phyloP scores from a whole-genome alignment of 2,888 invertebrate genomes.

The Cremastinae sp. region DNA sequence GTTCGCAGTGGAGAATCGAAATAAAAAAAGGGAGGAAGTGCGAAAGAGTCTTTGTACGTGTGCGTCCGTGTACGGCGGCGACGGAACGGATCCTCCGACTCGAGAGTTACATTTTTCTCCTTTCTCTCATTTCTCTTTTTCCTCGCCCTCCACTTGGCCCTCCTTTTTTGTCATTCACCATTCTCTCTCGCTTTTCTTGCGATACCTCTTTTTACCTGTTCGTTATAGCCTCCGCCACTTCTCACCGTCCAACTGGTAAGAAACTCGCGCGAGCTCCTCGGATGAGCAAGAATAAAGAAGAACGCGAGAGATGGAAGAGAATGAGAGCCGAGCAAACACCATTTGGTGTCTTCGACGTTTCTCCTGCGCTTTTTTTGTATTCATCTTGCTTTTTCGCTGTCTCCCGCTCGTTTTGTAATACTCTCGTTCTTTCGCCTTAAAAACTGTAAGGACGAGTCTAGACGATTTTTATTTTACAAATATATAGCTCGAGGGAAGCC shows the following conservation, averaged over 20 bases:
- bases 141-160: slow-evolving; percentile 21
- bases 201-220: slow-evolving; percentile 21
- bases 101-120: slow-evolving; percentile 37
- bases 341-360: slow-evolving; percentile 40
- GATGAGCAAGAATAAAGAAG: slow-evolving; percentile 31
- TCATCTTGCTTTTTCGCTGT: not conserved
- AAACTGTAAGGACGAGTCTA: slow-evolving; percentile 11
- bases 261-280: slow-evolving; percentile 12
- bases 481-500: not conserved
- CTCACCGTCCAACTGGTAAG: slow-evolving; percentile 8
- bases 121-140: slow-evolving; percentile 16
- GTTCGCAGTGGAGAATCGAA: slow-evolving; percentile 41
- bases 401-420: slow-evolving; percentile 1
- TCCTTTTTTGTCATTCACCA: slow-evolving; percentile 7
- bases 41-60: slow-evolving; percentile 44
- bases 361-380: not conserved
- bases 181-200: slow-evolving; percentile 35
- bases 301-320: slow-evolving; percentile 31
- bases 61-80: slow-evolving; percentile 15
- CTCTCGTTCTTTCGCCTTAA: slow-evolving; percentile 29
- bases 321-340: slow-evolving; percentile 50
- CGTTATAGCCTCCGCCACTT: slow-evolving; percentile 46
- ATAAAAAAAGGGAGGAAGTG: slow-evolving; percentile 43
- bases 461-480: slow-evolving; percentile 7
- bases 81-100: slow-evolving; percentile 46